Evolutionary conservation across 1,140 invertebrate species (phyloP).

Genomic region (Trichonephila clavata): DNA sequence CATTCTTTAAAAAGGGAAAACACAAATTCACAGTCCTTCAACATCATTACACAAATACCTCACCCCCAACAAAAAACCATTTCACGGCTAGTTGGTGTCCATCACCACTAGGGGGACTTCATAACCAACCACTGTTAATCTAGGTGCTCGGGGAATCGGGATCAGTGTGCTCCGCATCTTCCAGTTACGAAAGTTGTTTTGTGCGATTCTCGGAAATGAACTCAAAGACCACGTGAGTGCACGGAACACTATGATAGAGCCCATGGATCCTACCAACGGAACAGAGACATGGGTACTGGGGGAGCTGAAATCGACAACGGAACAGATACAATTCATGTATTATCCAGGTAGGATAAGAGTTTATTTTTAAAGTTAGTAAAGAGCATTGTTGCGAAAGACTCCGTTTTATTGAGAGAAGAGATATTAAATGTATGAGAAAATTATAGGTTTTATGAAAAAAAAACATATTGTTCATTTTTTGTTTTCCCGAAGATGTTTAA

Average conservation of each 20-base stretch:
- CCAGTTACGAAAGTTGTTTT: neutral
- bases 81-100: neutral
- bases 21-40: no score
- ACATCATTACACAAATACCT: no score
- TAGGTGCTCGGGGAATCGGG: neutral
- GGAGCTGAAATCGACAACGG: neutral
- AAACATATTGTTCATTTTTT: no score
- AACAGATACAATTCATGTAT: conserved; percentile 17
- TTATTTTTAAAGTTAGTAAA: neutral
- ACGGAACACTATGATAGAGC: neutral
- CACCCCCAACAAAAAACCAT: no score
- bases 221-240: conserved; percentile 13
- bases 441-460: no score
- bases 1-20: no score
- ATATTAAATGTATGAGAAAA: no score
- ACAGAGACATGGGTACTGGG: conserved; percentile 27
- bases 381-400: no score
- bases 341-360: neutral
- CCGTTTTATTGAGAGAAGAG: no score
- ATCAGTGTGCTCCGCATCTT: neutral
- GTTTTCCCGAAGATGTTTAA: no score
- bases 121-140: neutral
- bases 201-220: neutral
- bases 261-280: neutral
- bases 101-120: conserved; percentile 12